Conservation (phyloP, 1,140 invertebrate genomes). For the Rhagoletis pomonella region DNA sequence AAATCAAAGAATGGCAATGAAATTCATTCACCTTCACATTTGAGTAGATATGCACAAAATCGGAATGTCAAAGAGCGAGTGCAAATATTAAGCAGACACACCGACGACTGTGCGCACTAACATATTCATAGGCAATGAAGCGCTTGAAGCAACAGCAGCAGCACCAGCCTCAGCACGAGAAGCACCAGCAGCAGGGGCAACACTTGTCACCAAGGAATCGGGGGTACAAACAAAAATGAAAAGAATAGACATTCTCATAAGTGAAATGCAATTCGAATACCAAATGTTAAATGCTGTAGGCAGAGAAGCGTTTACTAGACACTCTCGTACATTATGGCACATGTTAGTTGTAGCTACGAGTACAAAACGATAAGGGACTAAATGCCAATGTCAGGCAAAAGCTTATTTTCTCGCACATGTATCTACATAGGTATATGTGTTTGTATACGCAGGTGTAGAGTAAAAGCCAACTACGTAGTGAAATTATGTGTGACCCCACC, state of each 20-base stretch:
- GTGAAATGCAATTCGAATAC: conserved; percentile 24
- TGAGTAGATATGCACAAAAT: not conserved
- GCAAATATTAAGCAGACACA: not conserved
- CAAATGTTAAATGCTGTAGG: conserved; percentile 13
- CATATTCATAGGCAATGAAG: conserved; percentile 10
- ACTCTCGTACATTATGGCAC: not conserved
- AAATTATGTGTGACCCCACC: not conserved
- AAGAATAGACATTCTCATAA: not conserved
- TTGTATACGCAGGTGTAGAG: not conserved
- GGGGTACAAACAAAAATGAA: not conserved
- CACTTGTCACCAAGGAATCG: conserved; percentile 39
- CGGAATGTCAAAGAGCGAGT: not conserved
- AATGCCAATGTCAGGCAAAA: conserved; percentile 18
- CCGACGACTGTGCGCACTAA: not conserved
- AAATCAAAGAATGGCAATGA: not conserved
- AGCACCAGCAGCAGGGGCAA: conserved; percentile 3
- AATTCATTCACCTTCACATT: conserved; percentile 21
- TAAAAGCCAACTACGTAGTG: not conserved
- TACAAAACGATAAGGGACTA: not conserved
- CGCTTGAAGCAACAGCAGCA: not conserved
- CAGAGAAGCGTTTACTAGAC: not conserved
- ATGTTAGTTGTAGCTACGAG: not conserved
- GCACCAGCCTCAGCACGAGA: no score
- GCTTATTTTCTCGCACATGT: not conserved
- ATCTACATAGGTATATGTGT: not conserved